Evolutionary conservation across 2,888 invertebrate genomes (phyloP), one percentile per base, ranked within the genome.

Genomic region (Lithophane leautieri): DNA sequence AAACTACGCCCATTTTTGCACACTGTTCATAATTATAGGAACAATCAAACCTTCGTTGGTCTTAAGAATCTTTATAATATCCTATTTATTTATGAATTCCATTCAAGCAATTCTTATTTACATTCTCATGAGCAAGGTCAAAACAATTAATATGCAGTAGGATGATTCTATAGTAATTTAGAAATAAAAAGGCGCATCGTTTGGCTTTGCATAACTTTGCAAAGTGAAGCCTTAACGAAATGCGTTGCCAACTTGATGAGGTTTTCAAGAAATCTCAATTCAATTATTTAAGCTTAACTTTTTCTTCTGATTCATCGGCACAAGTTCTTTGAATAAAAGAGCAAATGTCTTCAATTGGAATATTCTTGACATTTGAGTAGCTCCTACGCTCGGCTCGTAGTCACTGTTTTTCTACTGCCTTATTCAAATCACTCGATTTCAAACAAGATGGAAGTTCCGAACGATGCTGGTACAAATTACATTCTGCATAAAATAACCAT

Each of bases 101-200:
- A 56, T 44, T 66, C 61, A 44, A 52, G n/a, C 28, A 63, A 11
- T 58, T 60, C 12, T 50, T 60, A 62, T 71, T 76, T 25, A 54
- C 22, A 70, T 81, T 66, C n/a, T 52, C 54, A 58, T 52, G 63
- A 72, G 34, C 60, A 68, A 81, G 44, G 61, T 66, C 56, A 77
- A 61, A 65, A n/a, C 0, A 63, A 61, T 61, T 14, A 58, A 56
- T 8, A 70, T 68, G 19, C 40, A 56, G 19, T 60, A 62, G 47
- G 40, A 66, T 44, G 22, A 28, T 61, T 42, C 63, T 61, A 76
- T 60, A 44, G 6, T 56, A 25, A 58, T 60, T 54, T 56, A 14
- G 34, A 11, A 47, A 11, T 12, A 2, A 58, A 44, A 19, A 16
- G 25, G 42, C 25, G 7, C 0, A 12, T 40, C 22, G 28, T 42